These are phyloP conservation scores for Copsychus sechellarum DNA, from an alignment of 2,113 vertebrate genomes.

Conservation along the genomic window DNA sequence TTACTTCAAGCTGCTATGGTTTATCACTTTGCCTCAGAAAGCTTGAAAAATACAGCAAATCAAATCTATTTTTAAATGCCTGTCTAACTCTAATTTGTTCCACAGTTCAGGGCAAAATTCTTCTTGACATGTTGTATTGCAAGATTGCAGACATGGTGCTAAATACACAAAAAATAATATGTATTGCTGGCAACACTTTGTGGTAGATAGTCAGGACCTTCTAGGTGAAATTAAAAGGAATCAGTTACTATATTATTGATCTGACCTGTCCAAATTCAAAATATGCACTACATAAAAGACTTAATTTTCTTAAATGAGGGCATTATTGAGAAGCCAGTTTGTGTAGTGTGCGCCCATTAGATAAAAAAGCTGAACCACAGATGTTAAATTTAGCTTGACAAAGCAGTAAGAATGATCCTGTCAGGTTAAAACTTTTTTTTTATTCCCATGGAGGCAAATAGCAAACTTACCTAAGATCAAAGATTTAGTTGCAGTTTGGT, in stretches of 20 bases:
- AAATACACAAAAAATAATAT: background rate
- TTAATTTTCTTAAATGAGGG: background rate
- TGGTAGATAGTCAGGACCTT: background rate
- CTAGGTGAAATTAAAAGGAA: background rate
- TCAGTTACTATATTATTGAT: background rate
- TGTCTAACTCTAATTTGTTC: slow-evolving; percentile 46
- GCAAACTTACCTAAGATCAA: background rate
- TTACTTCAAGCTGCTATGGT: slow-evolving; percentile 1
- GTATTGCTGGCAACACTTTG: rapidly evolving
- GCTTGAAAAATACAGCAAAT: slow-evolving; percentile 21
- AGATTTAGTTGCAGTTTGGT: background rate
- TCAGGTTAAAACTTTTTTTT: background rate
- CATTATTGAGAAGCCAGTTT: background rate
- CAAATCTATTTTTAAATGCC: slow-evolving; percentile 50
- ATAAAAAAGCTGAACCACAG: background rate
- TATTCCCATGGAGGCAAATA: background rate
- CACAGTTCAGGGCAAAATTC: background rate
- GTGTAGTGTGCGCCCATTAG: background rate
- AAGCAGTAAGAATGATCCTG: background rate
- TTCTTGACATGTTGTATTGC: background rate
- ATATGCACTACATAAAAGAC: background rate
- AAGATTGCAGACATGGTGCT: background rate
- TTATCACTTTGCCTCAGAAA: slow-evolving; percentile 44
- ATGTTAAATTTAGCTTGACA: background rate
- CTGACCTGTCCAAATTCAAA: background rate